Conservation (phyloP, 2,797 vertebrate genomes). For the Ptychadena robeensis region DNA sequence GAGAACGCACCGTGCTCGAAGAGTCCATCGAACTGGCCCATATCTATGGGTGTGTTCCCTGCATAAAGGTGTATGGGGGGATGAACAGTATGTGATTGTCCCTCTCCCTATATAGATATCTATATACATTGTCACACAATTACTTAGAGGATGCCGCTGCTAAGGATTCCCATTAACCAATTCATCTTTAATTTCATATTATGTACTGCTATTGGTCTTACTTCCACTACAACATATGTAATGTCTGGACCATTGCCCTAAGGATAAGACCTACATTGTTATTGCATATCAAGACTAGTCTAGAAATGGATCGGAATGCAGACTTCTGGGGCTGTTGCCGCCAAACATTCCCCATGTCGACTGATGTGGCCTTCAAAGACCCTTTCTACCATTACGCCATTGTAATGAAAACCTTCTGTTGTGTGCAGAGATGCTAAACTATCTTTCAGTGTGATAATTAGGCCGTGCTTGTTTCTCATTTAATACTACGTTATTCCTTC, state of each 20-base stretch:
- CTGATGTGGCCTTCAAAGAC: slow-evolving; percentile 5
- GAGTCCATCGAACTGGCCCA: too few species aligned
- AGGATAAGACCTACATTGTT: slow-evolving; percentile 14
- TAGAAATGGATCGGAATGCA: slow-evolving; percentile 5
- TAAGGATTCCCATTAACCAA: too few species aligned
- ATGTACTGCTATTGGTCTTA: neutral
- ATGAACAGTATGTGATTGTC: too few species aligned
- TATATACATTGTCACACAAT: too few species aligned
- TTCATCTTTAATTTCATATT: neutral
- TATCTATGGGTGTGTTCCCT: too few species aligned
- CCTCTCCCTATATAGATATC: too few species aligned
- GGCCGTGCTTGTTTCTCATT: neutral
- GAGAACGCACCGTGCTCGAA: too few species aligned
- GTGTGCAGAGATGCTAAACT: neutral
- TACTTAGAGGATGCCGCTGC: too few species aligned
- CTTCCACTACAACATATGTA: slow-evolving; percentile 8
- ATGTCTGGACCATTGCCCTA: slow-evolving; percentile 30
- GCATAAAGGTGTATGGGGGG: too few species aligned
- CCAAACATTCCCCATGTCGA: neutral
- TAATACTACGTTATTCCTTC: neutral
- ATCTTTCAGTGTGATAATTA: neutral
- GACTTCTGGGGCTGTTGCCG: neutral
- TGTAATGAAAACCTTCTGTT: neutral
- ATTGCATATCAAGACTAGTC: neutral
- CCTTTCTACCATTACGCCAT: neutral